These are phyloP conservation scores for Arge pagana DNA, from an alignment of 2,888 invertebrate species.

Conservation along the genomic window DNA sequence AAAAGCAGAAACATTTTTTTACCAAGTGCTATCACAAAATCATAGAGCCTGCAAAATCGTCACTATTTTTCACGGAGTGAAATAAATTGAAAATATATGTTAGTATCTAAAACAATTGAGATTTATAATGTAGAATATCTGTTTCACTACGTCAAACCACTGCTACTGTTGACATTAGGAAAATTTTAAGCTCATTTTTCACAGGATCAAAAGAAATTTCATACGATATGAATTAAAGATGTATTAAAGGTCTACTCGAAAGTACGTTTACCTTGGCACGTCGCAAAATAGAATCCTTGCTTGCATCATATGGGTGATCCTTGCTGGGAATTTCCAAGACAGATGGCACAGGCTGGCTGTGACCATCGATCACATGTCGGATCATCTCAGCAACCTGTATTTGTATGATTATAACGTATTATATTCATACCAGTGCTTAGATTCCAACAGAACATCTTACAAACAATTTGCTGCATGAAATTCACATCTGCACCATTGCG, in stretches of 20 bases:
- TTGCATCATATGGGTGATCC: constrained; percentile 96
- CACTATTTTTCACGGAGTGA: too few relatives aligned
- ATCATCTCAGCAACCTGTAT: constrained; percentile 97
- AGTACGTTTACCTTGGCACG: constrained; percentile 78
- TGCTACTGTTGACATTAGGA: constrained; percentile 2
- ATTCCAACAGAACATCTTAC: too few relatives aligned
- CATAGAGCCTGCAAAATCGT: too few relatives aligned
- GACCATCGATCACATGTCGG: constrained; percentile 92
- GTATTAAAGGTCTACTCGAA: too few relatives aligned
- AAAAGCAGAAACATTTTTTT: constrained; percentile 52
- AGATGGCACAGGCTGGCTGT: constrained; percentile 91
- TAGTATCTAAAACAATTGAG: too few relatives aligned
- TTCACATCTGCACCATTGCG: too few relatives aligned
- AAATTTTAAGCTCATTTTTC: neutral
- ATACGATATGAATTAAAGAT: constrained; percentile 10
- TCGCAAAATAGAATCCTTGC: constrained; percentile 95
- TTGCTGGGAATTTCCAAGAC: constrained; percentile 99
- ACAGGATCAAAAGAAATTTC: neutral
- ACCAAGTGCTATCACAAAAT: constrained; percentile 15
- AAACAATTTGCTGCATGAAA: too few relatives aligned
- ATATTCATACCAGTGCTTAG: too few relatives aligned
- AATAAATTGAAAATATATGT: too few relatives aligned
- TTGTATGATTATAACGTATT: too few relatives aligned
- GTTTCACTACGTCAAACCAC: too few relatives aligned
- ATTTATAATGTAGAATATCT: too few relatives aligned